phyloP scores from a whole-genome alignment of 2,113 vertebrate species.

The Triplophysa rosa region DNA sequence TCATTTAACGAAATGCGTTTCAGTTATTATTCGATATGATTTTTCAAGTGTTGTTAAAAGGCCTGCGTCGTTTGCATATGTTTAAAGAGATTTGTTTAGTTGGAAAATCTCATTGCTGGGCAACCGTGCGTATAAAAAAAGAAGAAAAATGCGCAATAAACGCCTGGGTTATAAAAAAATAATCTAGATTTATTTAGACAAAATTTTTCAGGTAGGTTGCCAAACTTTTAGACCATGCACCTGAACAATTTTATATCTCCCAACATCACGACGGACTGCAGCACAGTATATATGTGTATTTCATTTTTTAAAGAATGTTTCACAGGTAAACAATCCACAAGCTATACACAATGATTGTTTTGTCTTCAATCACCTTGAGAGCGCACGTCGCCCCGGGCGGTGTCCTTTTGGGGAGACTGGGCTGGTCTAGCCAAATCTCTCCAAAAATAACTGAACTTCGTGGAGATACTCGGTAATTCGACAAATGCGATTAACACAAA shows the following conservation, averaged over 20 bases:
- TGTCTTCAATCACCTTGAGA: constrained; percentile 17
- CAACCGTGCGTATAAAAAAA: background rate
- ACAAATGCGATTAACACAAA: constrained; percentile 74
- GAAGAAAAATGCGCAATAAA: background rate
- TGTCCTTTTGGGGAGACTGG: constrained; percentile 30
- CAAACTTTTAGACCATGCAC: background rate
- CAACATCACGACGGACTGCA: too few species aligned
- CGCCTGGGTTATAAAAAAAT: background rate
- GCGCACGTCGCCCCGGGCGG: background rate
- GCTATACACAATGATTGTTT: background rate
- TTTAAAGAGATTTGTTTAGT: background rate
- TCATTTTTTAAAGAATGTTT: background rate
- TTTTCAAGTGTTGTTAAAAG: background rate
- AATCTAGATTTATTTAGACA: background rate
- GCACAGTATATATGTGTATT: background rate
- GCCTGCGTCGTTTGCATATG: constrained; percentile 10
- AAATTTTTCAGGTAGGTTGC: background rate
- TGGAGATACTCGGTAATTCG: constrained; percentile 64
- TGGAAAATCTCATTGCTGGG: background rate
- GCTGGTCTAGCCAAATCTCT: constrained; percentile 48
- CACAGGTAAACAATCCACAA: background rate
- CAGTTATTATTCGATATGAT: background rate
- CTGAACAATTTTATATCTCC: background rate
- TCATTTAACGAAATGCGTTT: background rate
- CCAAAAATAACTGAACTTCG: constrained; percentile 72